These are phyloP conservation scores for Crepidodera aurea DNA, from an alignment of 2,888 invertebrate genomes.

Conservation along the genomic window DNA sequence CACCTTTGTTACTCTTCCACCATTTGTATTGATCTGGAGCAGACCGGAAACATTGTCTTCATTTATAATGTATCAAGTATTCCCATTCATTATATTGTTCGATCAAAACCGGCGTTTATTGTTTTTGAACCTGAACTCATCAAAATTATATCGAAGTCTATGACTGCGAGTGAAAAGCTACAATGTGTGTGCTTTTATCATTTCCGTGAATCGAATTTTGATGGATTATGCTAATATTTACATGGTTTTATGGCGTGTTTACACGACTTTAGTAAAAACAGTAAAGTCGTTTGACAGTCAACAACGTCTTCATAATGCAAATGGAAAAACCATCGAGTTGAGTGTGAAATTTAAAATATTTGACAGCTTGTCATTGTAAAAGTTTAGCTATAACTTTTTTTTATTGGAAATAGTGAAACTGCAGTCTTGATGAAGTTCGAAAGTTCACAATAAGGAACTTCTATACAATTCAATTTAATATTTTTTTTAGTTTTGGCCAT, in stretches of 20 bases:
- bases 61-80: slow-evolving; percentile 33
- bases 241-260: slow-evolving; percentile 8
- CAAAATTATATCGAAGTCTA: slow-evolving; percentile 31
- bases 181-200: slow-evolving; percentile 32
- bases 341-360: too few relatives aligned
- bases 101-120: slow-evolving; percentile 29
- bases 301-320: too few relatives aligned
- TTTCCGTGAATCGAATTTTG: slow-evolving; percentile 26
- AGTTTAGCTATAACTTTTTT: too few relatives aligned
- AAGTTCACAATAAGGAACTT: too few relatives aligned
- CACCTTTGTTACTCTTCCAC: not conserved
- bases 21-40: slow-evolving; percentile 2
- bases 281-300: too few relatives aligned
- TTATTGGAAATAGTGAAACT: too few relatives aligned
- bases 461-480: too few relatives aligned
- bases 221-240: slow-evolving; percentile 23
- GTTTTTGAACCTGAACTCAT: slow-evolving; percentile 29
- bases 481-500: too few relatives aligned
- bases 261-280: too few relatives aligned
- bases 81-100: slow-evolving; percentile 31
- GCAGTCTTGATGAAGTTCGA: too few relatives aligned
- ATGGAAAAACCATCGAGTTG: too few relatives aligned
- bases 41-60: slow-evolving; percentile 16
- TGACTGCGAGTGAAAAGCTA: slow-evolving; percentile 23
- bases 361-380: too few relatives aligned